Evolutionary conservation across 2,888 invertebrate species (phyloP).

Genomic region (Drosophila picticornis): DNA sequence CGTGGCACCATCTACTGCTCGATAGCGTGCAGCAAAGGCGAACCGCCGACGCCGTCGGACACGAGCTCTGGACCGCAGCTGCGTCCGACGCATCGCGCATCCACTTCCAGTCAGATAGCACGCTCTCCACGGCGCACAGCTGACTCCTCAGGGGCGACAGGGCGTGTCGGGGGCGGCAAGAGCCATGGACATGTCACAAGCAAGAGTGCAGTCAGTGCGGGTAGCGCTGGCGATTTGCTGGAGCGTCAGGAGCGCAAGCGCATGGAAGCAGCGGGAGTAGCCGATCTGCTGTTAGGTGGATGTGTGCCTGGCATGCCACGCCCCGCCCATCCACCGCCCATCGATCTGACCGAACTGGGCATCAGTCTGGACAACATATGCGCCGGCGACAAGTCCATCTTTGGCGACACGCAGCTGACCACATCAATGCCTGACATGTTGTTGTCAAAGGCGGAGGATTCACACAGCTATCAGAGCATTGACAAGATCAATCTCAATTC

Average conservation of each 20-base stretch:
- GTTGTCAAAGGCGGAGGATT: slow-evolving; percentile 82
- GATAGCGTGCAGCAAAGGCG: slow-evolving; percentile 96
- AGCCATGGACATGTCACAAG: slow-evolving; percentile 34
- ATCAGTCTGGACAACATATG: slow-evolving; percentile 87
- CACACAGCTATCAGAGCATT: slow-evolving; percentile 84
- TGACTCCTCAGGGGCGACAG: slow-evolving; percentile 79
- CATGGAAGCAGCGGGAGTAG: slow-evolving; percentile 77
- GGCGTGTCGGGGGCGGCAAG: slow-evolving; percentile 60
- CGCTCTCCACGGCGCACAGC: slow-evolving; percentile 84
- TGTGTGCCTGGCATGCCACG: slow-evolving; percentile 81
- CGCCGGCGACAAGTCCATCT: slow-evolving; percentile 85
- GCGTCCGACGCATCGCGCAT: slow-evolving; percentile 86
- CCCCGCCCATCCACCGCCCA: slow-evolving; percentile 88
- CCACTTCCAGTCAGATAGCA: slow-evolving; percentile 85
- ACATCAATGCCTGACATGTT: slow-evolving; percentile 88
- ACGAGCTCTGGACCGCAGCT: slow-evolving; percentile 90
- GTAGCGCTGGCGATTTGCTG: slow-evolving; percentile 80
- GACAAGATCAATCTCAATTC: slow-evolving; percentile 84
- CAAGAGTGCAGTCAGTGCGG: slow-evolving; percentile 71
- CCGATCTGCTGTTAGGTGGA: slow-evolving; percentile 81
- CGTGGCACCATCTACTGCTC: slow-evolving; percentile 97
- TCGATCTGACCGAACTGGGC: slow-evolving; percentile 87
- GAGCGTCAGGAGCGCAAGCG: slow-evolving; percentile 81
- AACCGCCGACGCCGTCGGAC: slow-evolving; percentile 94
- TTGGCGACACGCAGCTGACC: slow-evolving; percentile 84